Evolutionary conservation across 1,140 invertebrate genomes (phyloP).

Genomic region (Penaeus vannamei): DNA sequence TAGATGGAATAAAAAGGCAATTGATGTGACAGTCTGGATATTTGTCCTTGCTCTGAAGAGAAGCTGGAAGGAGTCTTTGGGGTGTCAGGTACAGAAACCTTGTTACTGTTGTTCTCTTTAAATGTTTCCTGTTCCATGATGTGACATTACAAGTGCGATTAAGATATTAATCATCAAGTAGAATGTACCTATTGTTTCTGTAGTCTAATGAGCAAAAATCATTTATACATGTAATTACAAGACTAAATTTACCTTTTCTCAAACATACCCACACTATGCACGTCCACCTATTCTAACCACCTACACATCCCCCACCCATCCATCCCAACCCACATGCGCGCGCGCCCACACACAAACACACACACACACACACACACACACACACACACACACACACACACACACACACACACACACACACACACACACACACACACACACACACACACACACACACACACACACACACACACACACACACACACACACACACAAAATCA

Average conservation of each 20-base stretch:
- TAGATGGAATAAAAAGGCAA: no score
- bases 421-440: constrained; percentile 13
- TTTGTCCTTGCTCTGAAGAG: no score
- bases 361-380: no score
- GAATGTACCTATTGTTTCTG: constrained; percentile 9
- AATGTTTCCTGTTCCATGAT: constrained; percentile 6
- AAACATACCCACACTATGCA: background rate
- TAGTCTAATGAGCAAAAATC: constrained; percentile 25
- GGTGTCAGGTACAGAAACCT: no score
- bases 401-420: constrained; percentile 8
- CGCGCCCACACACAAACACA: no score
- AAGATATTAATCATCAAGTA: no score
- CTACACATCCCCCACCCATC: no score
- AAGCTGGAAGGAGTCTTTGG: no score
- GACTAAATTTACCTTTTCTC: background rate
- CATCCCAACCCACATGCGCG: no score
- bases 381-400: background rate
- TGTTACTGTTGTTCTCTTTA: background rate
- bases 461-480: background rate
- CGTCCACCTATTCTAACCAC: no score
- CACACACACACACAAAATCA: background rate
- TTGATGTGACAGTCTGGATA: no score
- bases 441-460: background rate
- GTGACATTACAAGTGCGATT: no score
- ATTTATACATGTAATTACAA: constrained; percentile 32